A percentile compares a stretch with the other conserved stretches of the same genome.
phyloP scores from a whole-genome alignment of 1,140 invertebrate genomes.

The Rhopalosiphum padi region DNA sequence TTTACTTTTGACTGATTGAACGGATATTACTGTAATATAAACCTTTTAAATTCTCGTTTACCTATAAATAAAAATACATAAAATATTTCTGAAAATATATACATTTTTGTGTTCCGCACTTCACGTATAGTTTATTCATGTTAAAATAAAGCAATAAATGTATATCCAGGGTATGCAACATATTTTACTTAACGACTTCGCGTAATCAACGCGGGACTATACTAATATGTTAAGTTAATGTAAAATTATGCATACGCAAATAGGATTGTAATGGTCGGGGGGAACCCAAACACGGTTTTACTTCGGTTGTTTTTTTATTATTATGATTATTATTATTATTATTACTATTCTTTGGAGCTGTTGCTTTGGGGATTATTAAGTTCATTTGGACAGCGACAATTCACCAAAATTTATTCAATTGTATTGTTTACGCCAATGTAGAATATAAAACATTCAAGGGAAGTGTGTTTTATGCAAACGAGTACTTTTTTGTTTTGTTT shows the following conservation, averaged over 20 bases:
- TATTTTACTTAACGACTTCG: constrained; percentile 22
- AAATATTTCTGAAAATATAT: not conserved
- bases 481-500: constrained; percentile 55
- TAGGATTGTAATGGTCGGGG: not conserved
- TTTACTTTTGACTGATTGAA: not conserved
- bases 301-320: not conserved
- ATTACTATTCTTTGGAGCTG: constrained; percentile 39
- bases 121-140: not conserved
- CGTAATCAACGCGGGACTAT: constrained; percentile 7
- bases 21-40: not conserved
- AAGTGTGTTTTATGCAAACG: constrained; percentile 57
- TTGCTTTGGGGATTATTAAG: constrained; percentile 53
- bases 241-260: constrained; percentile 16
- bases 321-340: constrained; percentile 21
- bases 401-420: constrained; percentile 54
- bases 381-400: constrained; percentile 48
- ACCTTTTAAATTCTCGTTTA: not conserved
- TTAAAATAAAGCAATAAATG: not conserved
- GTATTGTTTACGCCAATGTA: constrained; percentile 45
- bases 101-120: not conserved
- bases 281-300: constrained; percentile 17
- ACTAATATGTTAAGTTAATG: constrained; percentile 30
- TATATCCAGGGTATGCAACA: not conserved
- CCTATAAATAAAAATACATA: not conserved
- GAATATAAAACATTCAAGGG: constrained; percentile 51